Base-by-base conservation (phyloP, 2,113 vertebrate species). In the Columba janthina region DNA sequence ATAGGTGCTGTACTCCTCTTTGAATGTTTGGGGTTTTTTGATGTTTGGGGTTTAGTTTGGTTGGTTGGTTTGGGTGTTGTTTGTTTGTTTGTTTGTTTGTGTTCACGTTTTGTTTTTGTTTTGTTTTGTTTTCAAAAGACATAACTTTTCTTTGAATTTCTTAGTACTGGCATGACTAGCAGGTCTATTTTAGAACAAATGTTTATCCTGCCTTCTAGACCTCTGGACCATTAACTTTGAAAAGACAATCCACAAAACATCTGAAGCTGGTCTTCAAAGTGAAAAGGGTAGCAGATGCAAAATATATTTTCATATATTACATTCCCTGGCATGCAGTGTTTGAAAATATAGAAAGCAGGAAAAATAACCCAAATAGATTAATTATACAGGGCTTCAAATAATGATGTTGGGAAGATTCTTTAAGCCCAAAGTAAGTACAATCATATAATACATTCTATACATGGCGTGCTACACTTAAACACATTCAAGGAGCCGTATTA, bases 311-410 rank as follows among this genome's bases (percentile, higher is more conserved):
- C 29, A 51, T 9, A 18, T 69, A 26, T 29, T 65, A 10, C 29
- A 51, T 51, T n/a, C 20, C 48, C 42, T 79, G 42, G 29, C 12
- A 65, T 12, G 15, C 15, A 82, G 22, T 17, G 60, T 64, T 70
- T 85, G 12, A 75, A 95, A 82, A 85, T 34, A 82, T 0, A 65
- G 32, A 51, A 73, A 86, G 38, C 1, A 2, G 22, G 8, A 53
- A 79, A 88, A 83, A 36, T 46, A 17, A 62, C 17, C 15, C 10
- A 58, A 74, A 73, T 4, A 76, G 18, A 67, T 56, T 51, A 79
- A 44, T 44, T 50, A 22, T 26, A 48, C 0, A 0, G 10, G 11
- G 2, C 32, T 75, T 90, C 31, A 75, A 36, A 16, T 16, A 79
- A 40, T 26, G 81, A 53, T 24, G 4, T 4, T 66, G 46, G 58